These are phyloP conservation scores for Pseudorhombus dupliciocellatus DNA, from an alignment of 2,113 vertebrate species.

Conservation along the genomic window DNA sequence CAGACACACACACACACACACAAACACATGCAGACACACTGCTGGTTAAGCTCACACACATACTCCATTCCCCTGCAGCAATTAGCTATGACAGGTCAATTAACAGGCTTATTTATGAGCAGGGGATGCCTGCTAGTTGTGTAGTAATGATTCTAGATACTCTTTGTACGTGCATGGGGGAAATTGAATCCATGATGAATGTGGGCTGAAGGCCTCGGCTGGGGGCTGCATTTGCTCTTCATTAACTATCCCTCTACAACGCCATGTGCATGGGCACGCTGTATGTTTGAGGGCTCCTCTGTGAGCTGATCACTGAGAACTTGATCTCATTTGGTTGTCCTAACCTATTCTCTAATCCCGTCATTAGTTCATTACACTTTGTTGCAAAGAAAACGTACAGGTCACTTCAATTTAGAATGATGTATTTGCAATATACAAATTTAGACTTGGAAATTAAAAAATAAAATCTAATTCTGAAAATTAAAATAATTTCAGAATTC, in stretches of 20 bases:
- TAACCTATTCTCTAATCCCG: neutral
- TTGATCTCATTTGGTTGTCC: neutral
- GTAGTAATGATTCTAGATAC: conserved; percentile 78
- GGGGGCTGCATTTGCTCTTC: conserved; percentile 63
- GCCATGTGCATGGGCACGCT: conserved; percentile 36
- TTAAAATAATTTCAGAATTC: neutral
- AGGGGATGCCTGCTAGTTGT: conserved; percentile 70
- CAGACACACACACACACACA: conserved; percentile 20
- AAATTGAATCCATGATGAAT: conserved; percentile 78
- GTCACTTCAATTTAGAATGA: no score
- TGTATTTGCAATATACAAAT: no score
- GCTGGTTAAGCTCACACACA: conserved; percentile 29
- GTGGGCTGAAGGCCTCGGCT: conserved; percentile 65
- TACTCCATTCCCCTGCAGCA: conserved; percentile 69
- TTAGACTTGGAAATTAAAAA: no score
- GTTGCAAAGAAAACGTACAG: neutral
- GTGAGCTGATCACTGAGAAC: neutral
- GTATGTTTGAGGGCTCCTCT: conserved; percentile 31
- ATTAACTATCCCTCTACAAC: conserved; percentile 67
- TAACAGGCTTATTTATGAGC: conserved; percentile 78
- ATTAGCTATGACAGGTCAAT: conserved; percentile 80
- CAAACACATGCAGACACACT: conserved; percentile 27
- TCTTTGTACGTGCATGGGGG: conserved; percentile 60
- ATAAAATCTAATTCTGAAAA: no score
- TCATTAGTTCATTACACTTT: neutral